Conservation (phyloP, 2,888 invertebrate species). For the Phortica okadai region DNA sequence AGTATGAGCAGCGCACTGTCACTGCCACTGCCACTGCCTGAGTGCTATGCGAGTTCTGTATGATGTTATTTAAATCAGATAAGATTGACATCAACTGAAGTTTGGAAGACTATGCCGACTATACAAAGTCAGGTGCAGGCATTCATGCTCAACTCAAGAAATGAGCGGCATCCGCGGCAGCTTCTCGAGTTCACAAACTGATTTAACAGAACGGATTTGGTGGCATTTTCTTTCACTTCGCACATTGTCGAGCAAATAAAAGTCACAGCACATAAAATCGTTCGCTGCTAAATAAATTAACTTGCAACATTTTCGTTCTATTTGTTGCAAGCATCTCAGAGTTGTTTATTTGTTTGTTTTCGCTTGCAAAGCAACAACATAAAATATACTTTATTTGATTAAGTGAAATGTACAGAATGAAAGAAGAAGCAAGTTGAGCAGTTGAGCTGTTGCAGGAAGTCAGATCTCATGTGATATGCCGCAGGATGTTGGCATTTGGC, state of each 20-base stretch:
- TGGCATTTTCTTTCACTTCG: not conserved
- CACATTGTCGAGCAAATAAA: slow-evolving; percentile 25
- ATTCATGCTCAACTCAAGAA: too few relatives aligned
- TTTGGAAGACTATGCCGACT: too few relatives aligned
- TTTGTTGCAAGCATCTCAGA: slow-evolving; percentile 46
- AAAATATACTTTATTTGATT: slow-evolving; percentile 66
- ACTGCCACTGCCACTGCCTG: not conserved
- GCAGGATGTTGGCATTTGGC: slow-evolving; percentile 7
- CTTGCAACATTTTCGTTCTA: slow-evolving; percentile 7
- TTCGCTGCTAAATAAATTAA: not conserved
- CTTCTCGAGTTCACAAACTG: not conserved
- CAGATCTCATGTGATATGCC: slow-evolving; percentile 9
- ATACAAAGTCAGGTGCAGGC: too few relatives aligned
- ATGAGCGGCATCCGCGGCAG: too few relatives aligned
- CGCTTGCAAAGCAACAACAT: slow-evolving; percentile 30
- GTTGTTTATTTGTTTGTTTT: slow-evolving; percentile 6
- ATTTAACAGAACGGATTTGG: not conserved
- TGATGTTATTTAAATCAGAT: not conserved
- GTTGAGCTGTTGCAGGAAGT: slow-evolving; percentile 45
- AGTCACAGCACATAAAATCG: slow-evolving; percentile 14
- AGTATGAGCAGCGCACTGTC: not conserved
- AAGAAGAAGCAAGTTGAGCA: slow-evolving; percentile 48
- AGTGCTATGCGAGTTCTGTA: not conserved
- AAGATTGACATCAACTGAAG: not conserved
- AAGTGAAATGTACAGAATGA: slow-evolving; percentile 62